phyloP scores from a whole-genome alignment of 2,797 vertebrate species.

The Saxicola maurus region DNA sequence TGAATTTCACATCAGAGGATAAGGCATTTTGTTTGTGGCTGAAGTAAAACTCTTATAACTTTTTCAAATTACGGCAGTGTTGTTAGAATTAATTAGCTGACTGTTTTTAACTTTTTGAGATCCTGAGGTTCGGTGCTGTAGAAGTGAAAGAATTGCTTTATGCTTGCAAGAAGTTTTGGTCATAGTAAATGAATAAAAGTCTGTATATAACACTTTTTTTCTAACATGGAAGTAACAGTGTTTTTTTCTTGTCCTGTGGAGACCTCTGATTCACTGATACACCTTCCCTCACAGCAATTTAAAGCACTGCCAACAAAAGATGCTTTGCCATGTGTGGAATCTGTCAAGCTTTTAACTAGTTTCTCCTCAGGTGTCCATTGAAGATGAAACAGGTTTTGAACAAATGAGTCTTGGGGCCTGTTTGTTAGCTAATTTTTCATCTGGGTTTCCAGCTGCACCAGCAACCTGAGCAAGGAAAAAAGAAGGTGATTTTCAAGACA shows the following conservation, averaged over 20 bases:
- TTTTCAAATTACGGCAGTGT: background rate
- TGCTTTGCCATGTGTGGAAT: slow-evolving; percentile 41
- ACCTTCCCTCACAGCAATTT: slow-evolving; percentile 41
- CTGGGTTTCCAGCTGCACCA: slow-evolving; percentile 37
- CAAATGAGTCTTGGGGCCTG: slow-evolving; percentile 23
- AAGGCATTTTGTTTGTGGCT: background rate
- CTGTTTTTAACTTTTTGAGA: background rate
- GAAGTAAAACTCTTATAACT: background rate
- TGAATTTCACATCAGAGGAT: background rate
- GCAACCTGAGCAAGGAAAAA: slow-evolving; percentile 10
- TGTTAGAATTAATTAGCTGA: slow-evolving; percentile 5
- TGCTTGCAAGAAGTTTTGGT: background rate
- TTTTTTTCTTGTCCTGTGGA: background rate
- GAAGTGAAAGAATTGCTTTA: background rate
- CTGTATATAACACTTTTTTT: background rate
- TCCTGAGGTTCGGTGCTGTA: background rate
- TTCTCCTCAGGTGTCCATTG: slow-evolving; percentile 58
- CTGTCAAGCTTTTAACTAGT: slow-evolving; percentile 65
- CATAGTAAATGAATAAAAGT: background rate
- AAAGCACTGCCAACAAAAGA: slow-evolving; percentile 51
- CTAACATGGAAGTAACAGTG: background rate
- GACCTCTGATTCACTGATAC: slow-evolving; percentile 8
- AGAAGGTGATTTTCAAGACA: slow-evolving; percentile 36
- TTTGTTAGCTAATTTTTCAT: slow-evolving; percentile 57
- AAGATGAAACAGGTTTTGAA: slow-evolving; percentile 64